These are phyloP conservation scores for Apis cerana DNA, from an alignment of 1,140 invertebrate species.

Conservation along the genomic window DNA sequence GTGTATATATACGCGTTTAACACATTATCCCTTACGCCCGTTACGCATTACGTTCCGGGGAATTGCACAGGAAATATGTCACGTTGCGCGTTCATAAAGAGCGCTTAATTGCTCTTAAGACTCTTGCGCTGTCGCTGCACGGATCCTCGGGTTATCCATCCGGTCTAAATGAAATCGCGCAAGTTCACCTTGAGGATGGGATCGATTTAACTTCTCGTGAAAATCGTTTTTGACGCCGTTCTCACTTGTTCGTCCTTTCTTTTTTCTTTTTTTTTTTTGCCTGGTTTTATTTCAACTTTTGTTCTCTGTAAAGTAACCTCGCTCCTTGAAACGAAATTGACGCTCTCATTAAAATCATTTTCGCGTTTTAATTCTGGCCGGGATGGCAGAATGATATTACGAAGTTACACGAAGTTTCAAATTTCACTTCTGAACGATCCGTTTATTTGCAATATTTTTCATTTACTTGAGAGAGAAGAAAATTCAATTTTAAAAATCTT, in stretches of 20 bases:
- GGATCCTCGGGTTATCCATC: slow-evolving; percentile 47
- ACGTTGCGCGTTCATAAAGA: slow-evolving; percentile 53
- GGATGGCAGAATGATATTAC: too few species aligned
- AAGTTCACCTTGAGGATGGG: slow-evolving; percentile 58
- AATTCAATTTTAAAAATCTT: too few species aligned
- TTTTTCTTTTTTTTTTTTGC: background rate
- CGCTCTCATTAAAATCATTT: background rate
- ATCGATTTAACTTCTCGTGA: slow-evolving; percentile 39
- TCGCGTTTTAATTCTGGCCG: too few species aligned
- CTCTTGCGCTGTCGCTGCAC: background rate
- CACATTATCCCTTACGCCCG: background rate
- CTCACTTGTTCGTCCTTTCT: background rate
- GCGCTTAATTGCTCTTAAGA: slow-evolving; percentile 60
- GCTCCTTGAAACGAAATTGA: background rate
- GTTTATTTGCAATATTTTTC: too few species aligned
- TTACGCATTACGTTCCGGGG: slow-evolving; percentile 12
- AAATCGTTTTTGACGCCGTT: slow-evolving; percentile 1
- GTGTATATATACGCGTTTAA: slow-evolving; percentile 4
- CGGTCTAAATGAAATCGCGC: slow-evolving; percentile 56
- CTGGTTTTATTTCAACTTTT: background rate
- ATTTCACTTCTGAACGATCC: too few species aligned
- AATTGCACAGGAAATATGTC: slow-evolving; percentile 54
- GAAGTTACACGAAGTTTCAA: too few species aligned
- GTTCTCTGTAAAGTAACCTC: background rate
- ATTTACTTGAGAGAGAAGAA: too few species aligned